Percentiles rank a stretch among this genome's conserved stretches.
phyloP scores from a whole-genome alignment of 2,888 invertebrate species.

The Athalia cordata region DNA sequence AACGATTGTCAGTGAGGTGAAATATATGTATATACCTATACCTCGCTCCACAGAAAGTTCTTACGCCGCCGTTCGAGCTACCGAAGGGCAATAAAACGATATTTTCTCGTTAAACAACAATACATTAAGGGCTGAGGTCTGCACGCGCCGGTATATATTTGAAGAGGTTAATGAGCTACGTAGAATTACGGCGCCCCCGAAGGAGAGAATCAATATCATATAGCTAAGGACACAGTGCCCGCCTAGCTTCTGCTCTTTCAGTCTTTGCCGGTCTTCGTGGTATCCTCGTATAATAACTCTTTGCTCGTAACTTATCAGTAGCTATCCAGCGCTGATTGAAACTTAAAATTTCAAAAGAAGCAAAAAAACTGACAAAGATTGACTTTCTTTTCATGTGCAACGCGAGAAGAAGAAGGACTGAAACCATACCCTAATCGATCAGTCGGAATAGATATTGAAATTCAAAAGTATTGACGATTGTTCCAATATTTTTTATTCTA shows the following conservation, averaged over 20 bases:
- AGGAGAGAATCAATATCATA: slow-evolving; percentile 13
- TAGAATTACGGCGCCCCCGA: slow-evolving; percentile 15
- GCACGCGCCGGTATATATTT: slow-evolving; percentile 40
- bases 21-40: no score
- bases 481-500: no score
- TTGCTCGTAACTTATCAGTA: no score
- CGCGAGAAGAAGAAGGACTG: no score
- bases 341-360: no score
- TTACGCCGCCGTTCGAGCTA: background rate
- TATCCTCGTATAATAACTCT: no score
- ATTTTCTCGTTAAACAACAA: slow-evolving; percentile 42
- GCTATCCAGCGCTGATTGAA: no score
- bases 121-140: slow-evolving; percentile 41
- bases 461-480: no score
- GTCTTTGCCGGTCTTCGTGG: background rate
- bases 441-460: no score
- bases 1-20: background rate
- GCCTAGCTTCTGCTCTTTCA: slow-evolving; percentile 13
- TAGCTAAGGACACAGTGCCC: slow-evolving; percentile 8
- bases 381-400: no score
- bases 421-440: no score
- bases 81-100: slow-evolving; percentile 27
- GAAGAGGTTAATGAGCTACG: slow-evolving; percentile 45
- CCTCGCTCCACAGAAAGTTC: background rate
- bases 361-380: no score